These are phyloP conservation scores for Lithophane leautieri DNA, from an alignment of 2,888 invertebrate species.

Conservation along the genomic window DNA sequence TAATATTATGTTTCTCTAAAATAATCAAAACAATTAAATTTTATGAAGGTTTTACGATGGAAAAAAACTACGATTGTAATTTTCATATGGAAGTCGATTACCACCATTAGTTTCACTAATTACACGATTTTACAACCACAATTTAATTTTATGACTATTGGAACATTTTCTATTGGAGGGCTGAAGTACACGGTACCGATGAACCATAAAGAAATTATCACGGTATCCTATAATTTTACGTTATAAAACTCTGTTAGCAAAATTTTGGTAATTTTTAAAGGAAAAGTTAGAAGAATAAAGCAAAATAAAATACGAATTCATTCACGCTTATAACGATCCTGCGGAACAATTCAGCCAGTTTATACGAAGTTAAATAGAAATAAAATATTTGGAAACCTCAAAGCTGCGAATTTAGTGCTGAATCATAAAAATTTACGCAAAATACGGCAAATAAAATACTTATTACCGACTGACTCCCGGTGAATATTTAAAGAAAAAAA, in stretches of 20 bases:
- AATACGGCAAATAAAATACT: slow-evolving; percentile 68
- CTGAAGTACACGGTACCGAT: slow-evolving; percentile 75
- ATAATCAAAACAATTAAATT: slow-evolving; percentile 75
- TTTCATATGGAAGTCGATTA: slow-evolving; percentile 84
- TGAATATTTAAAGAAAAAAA: slow-evolving; percentile 85
- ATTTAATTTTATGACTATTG: slow-evolving; percentile 86
- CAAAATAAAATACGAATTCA: slow-evolving; percentile 18
- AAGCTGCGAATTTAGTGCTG: slow-evolving; percentile 12
- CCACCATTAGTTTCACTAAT: slow-evolving; percentile 89
- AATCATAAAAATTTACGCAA: slow-evolving; percentile 45
- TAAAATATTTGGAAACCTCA: slow-evolving; percentile 34
- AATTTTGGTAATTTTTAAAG: slow-evolving; percentile 56
- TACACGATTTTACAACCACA: slow-evolving; percentile 85
- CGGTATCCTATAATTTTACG: slow-evolving; percentile 80
- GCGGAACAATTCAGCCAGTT: slow-evolving; percentile 13
- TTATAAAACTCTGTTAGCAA: slow-evolving; percentile 76
- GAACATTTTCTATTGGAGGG: slow-evolving; percentile 83
- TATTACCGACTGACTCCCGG: slow-evolving; percentile 74
- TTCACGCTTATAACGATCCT: slow-evolving; percentile 29
- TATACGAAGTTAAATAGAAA: slow-evolving; percentile 27
- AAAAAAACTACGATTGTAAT: slow-evolving; percentile 77
- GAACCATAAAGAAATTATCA: slow-evolving; percentile 84
- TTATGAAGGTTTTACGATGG: slow-evolving; percentile 73
- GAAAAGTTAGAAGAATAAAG: slow-evolving; percentile 11
- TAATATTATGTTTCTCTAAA: slow-evolving; percentile 64